Conservation (phyloP, 2,797 vertebrate genomes). For the Pitangus sulphuratus region DNA sequence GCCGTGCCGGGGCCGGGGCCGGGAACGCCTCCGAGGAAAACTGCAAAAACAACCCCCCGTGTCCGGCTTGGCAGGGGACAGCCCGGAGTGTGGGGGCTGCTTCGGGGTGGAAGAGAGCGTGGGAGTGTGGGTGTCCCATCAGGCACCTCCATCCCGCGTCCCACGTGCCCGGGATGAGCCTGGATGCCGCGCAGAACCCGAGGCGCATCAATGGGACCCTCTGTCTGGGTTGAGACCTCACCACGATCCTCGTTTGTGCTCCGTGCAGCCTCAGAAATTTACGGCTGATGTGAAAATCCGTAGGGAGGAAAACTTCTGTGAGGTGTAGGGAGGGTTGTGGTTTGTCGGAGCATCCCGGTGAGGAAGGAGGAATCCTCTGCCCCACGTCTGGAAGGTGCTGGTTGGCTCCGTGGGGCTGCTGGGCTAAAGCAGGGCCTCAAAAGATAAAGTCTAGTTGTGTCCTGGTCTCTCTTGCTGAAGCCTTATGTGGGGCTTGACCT, state of each 20-base stretch:
- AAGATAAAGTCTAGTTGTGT: not conserved
- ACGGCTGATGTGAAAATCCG: fast-evolving
- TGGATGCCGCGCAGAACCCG: fast-evolving
- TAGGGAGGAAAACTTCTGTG: not conserved
- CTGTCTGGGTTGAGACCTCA: fast-evolving
- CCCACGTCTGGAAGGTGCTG: not conserved
- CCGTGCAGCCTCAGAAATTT: not conserved
- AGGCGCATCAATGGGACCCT: not conserved
- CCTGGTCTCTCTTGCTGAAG: not conserved
- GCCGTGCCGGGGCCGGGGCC: not conserved
- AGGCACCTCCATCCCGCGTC: not conserved
- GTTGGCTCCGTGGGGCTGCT: not conserved
- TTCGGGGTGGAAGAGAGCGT: not conserved
- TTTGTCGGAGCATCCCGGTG: not conserved
- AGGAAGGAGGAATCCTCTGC: not conserved
- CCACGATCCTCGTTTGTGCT: fast-evolving
- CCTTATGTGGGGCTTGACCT: not conserved
- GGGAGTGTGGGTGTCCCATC: not conserved
- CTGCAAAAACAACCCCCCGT: not conserved
- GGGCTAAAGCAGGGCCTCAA: not conserved
- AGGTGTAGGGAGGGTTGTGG: fast-evolving
- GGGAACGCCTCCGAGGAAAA: not conserved
- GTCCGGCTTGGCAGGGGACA: not conserved
- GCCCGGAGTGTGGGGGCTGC: not conserved
- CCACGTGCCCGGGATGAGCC: fast-evolving